Base-by-base conservation (phyloP, 35 echinoderm and acorn worm genomes). In the Ophiothrix spiculata region DNA sequence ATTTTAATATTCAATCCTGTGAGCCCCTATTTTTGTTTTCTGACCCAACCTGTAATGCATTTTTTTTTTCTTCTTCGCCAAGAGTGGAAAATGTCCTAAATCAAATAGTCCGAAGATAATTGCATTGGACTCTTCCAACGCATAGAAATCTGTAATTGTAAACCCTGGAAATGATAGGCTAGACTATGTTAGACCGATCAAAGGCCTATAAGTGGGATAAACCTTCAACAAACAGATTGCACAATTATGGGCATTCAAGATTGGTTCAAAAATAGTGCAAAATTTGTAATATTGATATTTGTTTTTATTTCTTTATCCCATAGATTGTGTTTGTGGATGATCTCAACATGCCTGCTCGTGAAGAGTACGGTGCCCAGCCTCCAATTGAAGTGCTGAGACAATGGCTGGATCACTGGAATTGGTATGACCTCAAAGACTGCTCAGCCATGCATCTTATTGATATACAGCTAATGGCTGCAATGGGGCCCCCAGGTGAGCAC, bases 401-500 rank as follows among this genome's bases (percentile, higher is more conserved):
- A 45, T 97, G 94, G 94, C 33, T 92, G 64, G 94, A 92, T 39
- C 94, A 97, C 42, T 97, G 94, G 94, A 92, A 97, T 39, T 97
- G 94, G 94, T 97, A 97, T 63, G 94, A 97, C 37, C 86, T 84
- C 81, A 97, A 97, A 39, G 94, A 97, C 39, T 97, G 94, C 74
- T 77, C 90, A 14, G 80, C 94, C 31, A 92, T 92, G 90, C 92
- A 92, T 32, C 90, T 97, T 35, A 85, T 89, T 4, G 94, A 97
- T 32, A 89, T 97, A 12, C 94, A 97, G 83, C 87, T 97, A n/a
- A 97, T 97, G 33, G 90, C 94, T 39, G 94, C 94, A 10, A 97
- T 97, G 94, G 94, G 94, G 77, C 94, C 94, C 32, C 94, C 94
- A 64, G 94, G 95, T 90, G 95, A n/a, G n/a, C n/a, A n/a, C n/a